Conservation (phyloP, 2,888 invertebrate species). For the Eustalomyia histrio region DNA sequence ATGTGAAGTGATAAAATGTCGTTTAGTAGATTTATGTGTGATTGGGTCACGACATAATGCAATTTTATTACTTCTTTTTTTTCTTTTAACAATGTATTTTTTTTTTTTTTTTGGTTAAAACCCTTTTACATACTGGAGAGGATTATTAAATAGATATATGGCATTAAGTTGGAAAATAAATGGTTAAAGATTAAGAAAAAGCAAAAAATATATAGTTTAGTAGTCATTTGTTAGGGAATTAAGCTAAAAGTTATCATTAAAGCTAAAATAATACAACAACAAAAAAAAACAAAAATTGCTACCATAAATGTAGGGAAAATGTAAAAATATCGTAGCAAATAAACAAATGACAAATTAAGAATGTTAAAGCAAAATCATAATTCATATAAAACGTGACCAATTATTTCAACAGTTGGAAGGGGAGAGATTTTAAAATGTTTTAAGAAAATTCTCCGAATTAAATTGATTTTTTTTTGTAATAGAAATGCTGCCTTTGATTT, state of each 20-base stretch:
- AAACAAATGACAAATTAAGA: slow-evolving; percentile 38
- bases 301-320: neutral
- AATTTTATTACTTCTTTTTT: slow-evolving; percentile 35
- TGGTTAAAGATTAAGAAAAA: slow-evolving; percentile 31
- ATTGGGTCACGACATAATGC: slow-evolving; percentile 63
- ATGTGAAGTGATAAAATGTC: slow-evolving; percentile 54
- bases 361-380: neutral
- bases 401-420: slow-evolving; percentile 27
- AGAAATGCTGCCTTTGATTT: too few species aligned
- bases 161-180: slow-evolving; percentile 42
- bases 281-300: too few species aligned
- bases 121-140: slow-evolving; percentile 16
- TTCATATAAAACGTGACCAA: neutral
- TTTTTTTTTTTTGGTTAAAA: neutral
- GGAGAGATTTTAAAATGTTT: too few species aligned
- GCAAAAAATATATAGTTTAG: slow-evolving; percentile 16
- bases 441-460: too few species aligned
- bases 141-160: slow-evolving; percentile 28
- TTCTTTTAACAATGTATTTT: slow-evolving; percentile 44
- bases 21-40: slow-evolving; percentile 64
- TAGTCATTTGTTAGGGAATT: slow-evolving; percentile 52
- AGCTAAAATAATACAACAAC: too few species aligned
- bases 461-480: too few species aligned
- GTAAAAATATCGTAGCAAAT: neutral
- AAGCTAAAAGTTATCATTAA: slow-evolving; percentile 47